Evolutionary conservation across 2,113 vertebrate species (phyloP).

Genomic region (Marmota monax): DNA sequence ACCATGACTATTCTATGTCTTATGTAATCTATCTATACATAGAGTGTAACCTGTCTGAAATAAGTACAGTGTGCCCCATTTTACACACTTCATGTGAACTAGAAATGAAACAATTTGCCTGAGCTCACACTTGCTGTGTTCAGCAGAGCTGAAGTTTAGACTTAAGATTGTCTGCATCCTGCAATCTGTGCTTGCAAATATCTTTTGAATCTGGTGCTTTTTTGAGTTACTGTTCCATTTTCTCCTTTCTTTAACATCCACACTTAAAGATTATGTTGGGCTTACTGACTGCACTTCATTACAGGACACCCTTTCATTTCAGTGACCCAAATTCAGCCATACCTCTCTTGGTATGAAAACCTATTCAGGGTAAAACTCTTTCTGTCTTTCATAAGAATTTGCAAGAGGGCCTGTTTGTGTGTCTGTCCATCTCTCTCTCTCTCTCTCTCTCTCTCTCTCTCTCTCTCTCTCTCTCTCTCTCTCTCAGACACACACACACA

Average conservation of each 20-base stretch:
- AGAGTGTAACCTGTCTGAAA: background rate
- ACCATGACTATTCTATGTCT: background rate
- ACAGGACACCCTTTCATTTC: background rate
- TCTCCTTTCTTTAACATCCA: background rate
- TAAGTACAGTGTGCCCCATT: background rate
- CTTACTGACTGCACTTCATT: background rate
- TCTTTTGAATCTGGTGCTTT: fast-evolving
- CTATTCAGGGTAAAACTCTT: background rate
- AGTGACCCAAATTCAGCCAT: background rate
- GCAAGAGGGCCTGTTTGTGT: background rate
- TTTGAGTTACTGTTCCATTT: background rate
- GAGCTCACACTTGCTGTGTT: background rate
- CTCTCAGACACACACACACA: background rate
- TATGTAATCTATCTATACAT: background rate
- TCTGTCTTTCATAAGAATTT: background rate
- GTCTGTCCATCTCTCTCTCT: too few relatives aligned
- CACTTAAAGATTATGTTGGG: background rate
- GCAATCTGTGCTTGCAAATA: background rate
- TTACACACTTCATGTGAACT: background rate
- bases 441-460: too few relatives aligned
- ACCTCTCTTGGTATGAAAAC: background rate
- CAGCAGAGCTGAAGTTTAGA: background rate
- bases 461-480: fast-evolving
- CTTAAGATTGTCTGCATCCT: background rate
- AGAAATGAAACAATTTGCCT: background rate